Percentiles rank a stretch among this genome's conserved stretches.
Evolutionary conservation across 2,888 invertebrate species (phyloP).

Genomic region (Dioctria linearis): DNA sequence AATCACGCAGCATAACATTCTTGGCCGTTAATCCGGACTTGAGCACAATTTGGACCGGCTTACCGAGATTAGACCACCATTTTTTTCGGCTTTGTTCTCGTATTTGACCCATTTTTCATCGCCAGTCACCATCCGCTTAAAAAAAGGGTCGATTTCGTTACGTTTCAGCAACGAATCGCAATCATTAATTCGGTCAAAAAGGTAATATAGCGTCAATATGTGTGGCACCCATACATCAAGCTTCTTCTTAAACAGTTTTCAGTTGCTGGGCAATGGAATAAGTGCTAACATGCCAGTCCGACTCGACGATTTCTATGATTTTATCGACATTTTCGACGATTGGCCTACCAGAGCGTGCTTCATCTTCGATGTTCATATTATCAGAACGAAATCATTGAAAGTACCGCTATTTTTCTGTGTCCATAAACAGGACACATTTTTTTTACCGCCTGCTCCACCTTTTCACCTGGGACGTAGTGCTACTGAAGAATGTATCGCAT

Average conservation of each 20-base stretch:
- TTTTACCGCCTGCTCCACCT: too few relatives aligned
- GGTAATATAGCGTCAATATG: not conserved
- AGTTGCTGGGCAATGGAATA: not conserved
- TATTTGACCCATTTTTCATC: conserved; percentile 60
- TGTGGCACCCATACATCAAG: conserved; percentile 10
- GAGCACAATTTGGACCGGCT: conserved; percentile 55
- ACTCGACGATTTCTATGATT: not conserved
- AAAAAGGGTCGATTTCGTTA: conserved; percentile 60
- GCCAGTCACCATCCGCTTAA: conserved; percentile 58
- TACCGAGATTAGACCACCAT: conserved; percentile 55
- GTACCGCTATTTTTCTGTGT: too few relatives aligned
- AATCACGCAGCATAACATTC: conserved; percentile 6
- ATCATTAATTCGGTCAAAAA: not conserved
- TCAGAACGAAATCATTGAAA: too few relatives aligned
- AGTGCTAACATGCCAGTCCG: not conserved
- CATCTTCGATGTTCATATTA: too few relatives aligned
- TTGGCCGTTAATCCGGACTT: conserved; percentile 57
- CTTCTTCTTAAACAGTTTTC: conserved; percentile 13
- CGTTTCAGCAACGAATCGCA: conserved; percentile 58
- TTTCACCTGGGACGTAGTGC: too few relatives aligned
- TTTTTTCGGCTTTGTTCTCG: conserved; percentile 45
- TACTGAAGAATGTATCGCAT: too few relatives aligned
- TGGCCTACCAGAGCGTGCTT: too few relatives aligned
- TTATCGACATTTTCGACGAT: conserved; percentile 14
- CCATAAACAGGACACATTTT: too few relatives aligned